Evolutionary conservation across 2,113 vertebrate genomes (phyloP).

Genomic region (Diadophis punctatus): DNA sequence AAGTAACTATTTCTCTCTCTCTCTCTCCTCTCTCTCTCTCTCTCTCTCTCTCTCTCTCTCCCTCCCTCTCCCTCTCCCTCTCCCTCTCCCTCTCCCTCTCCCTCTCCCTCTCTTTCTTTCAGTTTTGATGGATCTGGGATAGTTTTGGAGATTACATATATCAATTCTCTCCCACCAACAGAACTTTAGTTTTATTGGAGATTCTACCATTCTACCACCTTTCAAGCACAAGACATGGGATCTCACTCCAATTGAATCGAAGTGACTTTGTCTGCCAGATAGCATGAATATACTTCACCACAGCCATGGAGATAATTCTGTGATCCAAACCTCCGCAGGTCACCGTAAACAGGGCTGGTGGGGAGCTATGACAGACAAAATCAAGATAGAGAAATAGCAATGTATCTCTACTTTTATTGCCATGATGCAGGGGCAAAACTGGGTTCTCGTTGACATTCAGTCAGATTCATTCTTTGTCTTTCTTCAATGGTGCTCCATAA

Average conservation of each 20-base stretch:
- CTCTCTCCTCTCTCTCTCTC: no score
- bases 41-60: no score
- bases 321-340: neutral
- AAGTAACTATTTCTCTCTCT: neutral
- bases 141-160: neutral
- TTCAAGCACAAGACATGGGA: neutral
- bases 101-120: neutral
- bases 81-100: no score
- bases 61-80: neutral
- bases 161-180: constrained; percentile 23
- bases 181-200: neutral
- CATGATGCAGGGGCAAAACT: neutral
- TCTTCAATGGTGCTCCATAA: neutral
- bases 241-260: neutral
- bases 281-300: neutral
- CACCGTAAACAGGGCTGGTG: neutral
- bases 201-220: neutral
- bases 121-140: neutral
- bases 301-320: neutral
- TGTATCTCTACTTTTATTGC: neutral
- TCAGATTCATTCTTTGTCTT: neutral
- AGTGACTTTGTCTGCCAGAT: neutral
- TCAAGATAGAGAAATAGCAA: neutral
- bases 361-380: neutral
- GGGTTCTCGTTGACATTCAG: neutral